These are phyloP conservation scores for Nymphalis polychloros DNA, from an alignment of 2,888 invertebrate species.

Conservation along the genomic window DNA sequence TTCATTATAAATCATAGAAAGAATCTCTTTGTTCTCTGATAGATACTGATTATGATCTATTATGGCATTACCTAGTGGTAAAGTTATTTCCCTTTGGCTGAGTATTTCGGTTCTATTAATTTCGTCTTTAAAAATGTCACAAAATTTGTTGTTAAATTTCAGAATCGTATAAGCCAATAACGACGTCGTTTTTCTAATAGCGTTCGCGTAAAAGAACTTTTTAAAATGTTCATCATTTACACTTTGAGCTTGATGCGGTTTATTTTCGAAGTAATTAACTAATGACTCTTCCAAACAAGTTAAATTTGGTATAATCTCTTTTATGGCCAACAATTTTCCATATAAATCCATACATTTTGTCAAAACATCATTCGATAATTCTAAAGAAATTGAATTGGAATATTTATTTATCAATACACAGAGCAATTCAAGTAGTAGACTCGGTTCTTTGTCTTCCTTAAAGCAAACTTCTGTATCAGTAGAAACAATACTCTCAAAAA, in stretches of 20 bases:
- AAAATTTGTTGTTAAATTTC: slow-evolving; percentile 73
- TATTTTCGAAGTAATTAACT: slow-evolving; percentile 80
- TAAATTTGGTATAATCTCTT: slow-evolving; percentile 69
- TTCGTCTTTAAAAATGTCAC: slow-evolving; percentile 72
- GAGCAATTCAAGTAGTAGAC: slow-evolving; percentile 77
- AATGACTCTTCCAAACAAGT: slow-evolving; percentile 80
- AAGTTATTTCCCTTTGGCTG: slow-evolving; percentile 83
- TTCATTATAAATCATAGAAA: slow-evolving; percentile 79
- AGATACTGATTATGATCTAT: slow-evolving; percentile 65
- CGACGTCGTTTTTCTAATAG: slow-evolving; percentile 80
- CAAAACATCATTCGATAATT: slow-evolving; percentile 61
- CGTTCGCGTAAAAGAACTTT: slow-evolving; percentile 75
- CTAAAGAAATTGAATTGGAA: slow-evolving; percentile 55
- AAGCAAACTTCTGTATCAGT: slow-evolving; percentile 61
- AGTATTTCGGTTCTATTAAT: slow-evolving; percentile 69
- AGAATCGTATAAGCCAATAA: slow-evolving; percentile 82
- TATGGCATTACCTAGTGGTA: slow-evolving; percentile 82
- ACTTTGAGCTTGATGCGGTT: slow-evolving; percentile 80
- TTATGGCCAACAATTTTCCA: slow-evolving; percentile 64
- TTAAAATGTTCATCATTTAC: slow-evolving; percentile 79
- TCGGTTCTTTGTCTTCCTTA: slow-evolving; percentile 74
- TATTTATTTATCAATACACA: slow-evolving; percentile 72
- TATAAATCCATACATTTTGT: slow-evolving; percentile 69
- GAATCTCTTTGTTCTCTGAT: slow-evolving; percentile 67
- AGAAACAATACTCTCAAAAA: slow-evolving; percentile 68